Evolutionary conservation across 2,797 vertebrate species (phyloP).

Genomic region (Carduelis carduelis): DNA sequence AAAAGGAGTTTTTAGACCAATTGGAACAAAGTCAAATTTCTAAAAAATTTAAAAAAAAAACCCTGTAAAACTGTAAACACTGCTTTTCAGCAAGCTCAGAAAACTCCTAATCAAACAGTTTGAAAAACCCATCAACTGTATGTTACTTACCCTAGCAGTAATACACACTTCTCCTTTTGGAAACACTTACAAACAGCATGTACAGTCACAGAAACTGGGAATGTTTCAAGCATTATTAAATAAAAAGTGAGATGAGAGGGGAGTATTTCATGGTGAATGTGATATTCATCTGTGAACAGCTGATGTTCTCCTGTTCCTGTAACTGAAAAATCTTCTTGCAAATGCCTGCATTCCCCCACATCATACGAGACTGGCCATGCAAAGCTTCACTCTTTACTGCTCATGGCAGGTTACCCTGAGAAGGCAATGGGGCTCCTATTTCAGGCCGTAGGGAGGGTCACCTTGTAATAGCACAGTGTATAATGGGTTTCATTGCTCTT

Average conservation of each 20-base stretch:
- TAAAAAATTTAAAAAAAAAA: not conserved
- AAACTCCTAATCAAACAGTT: not conserved
- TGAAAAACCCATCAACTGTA: not conserved
- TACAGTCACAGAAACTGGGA: not conserved
- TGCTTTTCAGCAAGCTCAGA: not conserved
- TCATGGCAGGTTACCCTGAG: not conserved
- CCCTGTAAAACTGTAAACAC: not conserved
- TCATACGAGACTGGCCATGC: not conserved
- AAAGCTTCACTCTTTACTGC: conserved; percentile 2
- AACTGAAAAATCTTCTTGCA: not conserved
- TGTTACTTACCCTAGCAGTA: not conserved
- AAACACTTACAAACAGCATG: not conserved
- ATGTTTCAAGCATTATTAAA: not conserved
- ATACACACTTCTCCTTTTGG: not conserved
- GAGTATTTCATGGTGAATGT: not conserved
- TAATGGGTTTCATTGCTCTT: conserved; percentile 55
- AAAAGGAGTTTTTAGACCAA: not conserved
- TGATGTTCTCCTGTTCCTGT: not conserved
- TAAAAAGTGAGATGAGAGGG: not conserved
- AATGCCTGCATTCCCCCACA: not conserved
- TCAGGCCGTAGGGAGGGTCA: conserved; percentile 30
- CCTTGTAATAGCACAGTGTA: conserved; percentile 9
- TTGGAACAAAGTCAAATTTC: not conserved
- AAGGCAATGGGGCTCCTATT: conserved; percentile 12
- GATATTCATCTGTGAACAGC: not conserved